A percentile compares a stretch with the other conserved stretches of the same genome.
Evolutionary conservation across 2,888 invertebrate genomes (phyloP).

Genomic region (Clitarchus hookeri): DNA sequence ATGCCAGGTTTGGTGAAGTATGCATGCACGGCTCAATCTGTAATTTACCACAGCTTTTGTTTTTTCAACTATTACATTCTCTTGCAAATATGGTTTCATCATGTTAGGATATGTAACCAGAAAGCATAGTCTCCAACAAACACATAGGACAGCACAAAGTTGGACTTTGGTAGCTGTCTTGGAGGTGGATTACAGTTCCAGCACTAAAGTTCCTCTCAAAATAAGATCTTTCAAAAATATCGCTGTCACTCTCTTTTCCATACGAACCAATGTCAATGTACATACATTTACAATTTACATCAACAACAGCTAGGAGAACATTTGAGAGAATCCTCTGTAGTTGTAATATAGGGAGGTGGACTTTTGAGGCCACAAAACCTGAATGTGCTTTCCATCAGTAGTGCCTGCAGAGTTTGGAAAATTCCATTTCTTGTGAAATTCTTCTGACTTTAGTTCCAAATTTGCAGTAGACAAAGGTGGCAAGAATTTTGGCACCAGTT

Average conservation of each 20-base stretch:
- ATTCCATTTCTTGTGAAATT: conserved; percentile 26
- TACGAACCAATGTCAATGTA: conserved; percentile 27
- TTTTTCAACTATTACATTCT: conserved; percentile 25
- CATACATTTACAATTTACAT: conserved; percentile 21
- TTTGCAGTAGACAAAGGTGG: conserved; percentile 23
- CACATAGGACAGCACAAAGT: conserved; percentile 26
- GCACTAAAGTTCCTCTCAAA: too few relatives aligned
- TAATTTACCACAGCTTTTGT: conserved; percentile 35
- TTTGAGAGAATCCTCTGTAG: conserved; percentile 3
- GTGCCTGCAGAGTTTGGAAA: conserved; percentile 25
- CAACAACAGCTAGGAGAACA: conserved; percentile 22
- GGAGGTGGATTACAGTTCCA: too few relatives aligned
- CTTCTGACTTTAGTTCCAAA: conserved; percentile 20
- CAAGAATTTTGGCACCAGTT: conserved; percentile 10
- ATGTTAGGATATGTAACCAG: conserved; percentile 33
- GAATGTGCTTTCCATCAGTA: conserved; percentile 22
- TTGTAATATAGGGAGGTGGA: conserved; percentile 17
- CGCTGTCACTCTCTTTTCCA: conserved; percentile 26
- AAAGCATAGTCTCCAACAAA: conserved; percentile 39
- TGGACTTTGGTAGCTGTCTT: not conserved
- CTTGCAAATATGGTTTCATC: conserved; percentile 34
- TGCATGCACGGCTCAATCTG: conserved; percentile 34
- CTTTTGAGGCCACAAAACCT: not conserved
- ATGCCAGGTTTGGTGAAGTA: not conserved
- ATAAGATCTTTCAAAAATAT: not conserved